Conservation (phyloP, 2,797 vertebrate species). For the Serranus cabrilla region DNA sequence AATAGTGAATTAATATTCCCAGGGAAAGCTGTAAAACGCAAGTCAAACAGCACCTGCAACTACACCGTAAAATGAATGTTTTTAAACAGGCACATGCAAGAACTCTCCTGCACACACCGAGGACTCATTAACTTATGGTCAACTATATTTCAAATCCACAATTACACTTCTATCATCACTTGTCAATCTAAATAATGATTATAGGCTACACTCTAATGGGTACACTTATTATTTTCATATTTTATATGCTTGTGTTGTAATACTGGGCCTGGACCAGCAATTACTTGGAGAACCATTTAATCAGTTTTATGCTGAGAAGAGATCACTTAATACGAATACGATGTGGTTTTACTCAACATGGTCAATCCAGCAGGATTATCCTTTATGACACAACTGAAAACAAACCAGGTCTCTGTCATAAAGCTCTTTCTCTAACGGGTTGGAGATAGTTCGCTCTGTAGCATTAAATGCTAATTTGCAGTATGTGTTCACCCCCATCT, state of each 20-base stretch:
- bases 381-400: conserved; percentile 13
- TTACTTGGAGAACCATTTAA: background rate
- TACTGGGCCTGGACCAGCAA: conserved; percentile 2
- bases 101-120: conserved; percentile 3
- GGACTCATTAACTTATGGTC: background rate
- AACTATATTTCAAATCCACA: conserved; percentile 10
- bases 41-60: conserved; percentile 55
- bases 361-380: conserved; percentile 4
- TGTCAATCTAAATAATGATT: conserved; percentile 1
- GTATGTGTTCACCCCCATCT: background rate
- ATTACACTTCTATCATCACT: conserved; percentile 4
- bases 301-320: conserved; percentile 3
- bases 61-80: conserved; percentile 14
- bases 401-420: conserved; percentile 6
- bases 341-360: background rate
- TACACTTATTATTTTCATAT: background rate
- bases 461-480: background rate
- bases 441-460: background rate
- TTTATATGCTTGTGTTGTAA: background rate
- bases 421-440: background rate
- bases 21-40: conserved; percentile 41
- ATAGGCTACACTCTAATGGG: background rate
- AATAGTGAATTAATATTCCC: conserved; percentile 47
- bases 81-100: conserved; percentile 1
- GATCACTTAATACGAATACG: background rate